Conservation (phyloP, 2,113 vertebrate species). For the Regulus satrapa region DNA sequence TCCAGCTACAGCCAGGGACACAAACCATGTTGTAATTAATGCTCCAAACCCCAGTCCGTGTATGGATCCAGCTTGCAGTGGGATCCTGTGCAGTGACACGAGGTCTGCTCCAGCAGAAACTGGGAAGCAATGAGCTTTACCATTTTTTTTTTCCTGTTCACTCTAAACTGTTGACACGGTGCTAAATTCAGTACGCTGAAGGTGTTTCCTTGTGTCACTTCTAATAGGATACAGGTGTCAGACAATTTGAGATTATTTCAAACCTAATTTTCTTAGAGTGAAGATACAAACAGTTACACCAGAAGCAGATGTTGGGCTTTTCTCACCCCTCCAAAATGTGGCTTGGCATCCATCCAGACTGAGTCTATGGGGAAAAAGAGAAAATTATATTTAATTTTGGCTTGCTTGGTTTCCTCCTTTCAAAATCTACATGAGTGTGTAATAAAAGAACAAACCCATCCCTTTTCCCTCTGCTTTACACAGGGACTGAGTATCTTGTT, state of each 20-base stretch:
- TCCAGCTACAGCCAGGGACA: not conserved
- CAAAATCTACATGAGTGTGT: not conserved
- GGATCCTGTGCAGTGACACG: not conserved
- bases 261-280: conserved; percentile 59
- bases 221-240: conserved; percentile 69
- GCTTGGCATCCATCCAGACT: conserved; percentile 41
- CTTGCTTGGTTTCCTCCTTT: conserved; percentile 46
- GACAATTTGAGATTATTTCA: conserved; percentile 65
- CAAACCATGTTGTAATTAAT: not conserved
- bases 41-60: not conserved
- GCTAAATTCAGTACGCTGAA: conserved; percentile 48
- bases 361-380: conserved; percentile 26
- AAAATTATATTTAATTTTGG: conserved; percentile 60
- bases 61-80: not conserved
- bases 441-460: not conserved
- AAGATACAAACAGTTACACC: conserved; percentile 61
- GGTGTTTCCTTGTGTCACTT: conserved; percentile 68
- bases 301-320: conserved; percentile 66
- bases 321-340: conserved; percentile 39
- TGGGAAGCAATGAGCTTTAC: conserved; percentile 32
- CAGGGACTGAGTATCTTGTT: not conserved
- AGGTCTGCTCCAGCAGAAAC: not conserved
- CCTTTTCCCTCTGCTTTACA: conserved; percentile 1
- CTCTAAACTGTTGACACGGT: conserved; percentile 55
- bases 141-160: conserved; percentile 25